These are phyloP conservation scores for Synanthedon myopaeformis DNA, from an alignment of 2,888 invertebrate species.

Conservation along the genomic window DNA sequence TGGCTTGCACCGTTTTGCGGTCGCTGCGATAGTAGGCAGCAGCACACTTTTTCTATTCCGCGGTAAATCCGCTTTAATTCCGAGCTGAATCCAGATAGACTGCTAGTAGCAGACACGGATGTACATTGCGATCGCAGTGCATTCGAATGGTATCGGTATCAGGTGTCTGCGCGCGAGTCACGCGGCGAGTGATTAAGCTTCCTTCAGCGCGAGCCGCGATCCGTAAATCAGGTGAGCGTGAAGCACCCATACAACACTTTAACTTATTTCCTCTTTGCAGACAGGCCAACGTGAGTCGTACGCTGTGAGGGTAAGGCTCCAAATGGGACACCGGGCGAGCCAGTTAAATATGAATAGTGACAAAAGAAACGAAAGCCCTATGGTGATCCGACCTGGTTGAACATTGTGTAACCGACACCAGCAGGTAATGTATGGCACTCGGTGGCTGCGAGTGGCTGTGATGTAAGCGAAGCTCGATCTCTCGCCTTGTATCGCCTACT, in stretches of 20 bases:
- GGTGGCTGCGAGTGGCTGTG: conserved; percentile 1
- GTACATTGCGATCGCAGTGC: not conserved
- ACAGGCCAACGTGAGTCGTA: not conserved
- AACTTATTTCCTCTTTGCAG: conserved; percentile 5
- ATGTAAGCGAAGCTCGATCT: not conserved
- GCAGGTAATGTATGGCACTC: conserved; percentile 3
- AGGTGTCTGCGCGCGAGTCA: not conserved
- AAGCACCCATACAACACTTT: conserved; percentile 12
- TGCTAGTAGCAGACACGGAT: too few relatives aligned
- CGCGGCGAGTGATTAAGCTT: not conserved
- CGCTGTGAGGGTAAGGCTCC: not conserved
- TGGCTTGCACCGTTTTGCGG: not conserved
- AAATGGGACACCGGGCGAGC: not conserved
- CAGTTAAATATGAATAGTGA: conserved; percentile 2
- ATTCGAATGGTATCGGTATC: not conserved
- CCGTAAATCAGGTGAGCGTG: conserved; percentile 14
- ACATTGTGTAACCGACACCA: conserved; percentile 3
- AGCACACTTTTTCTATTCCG: not conserved
- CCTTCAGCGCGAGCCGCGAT: conserved; percentile 4
- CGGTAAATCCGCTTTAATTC: too few relatives aligned
- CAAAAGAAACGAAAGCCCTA: conserved; percentile 2
- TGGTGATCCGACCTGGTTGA: not conserved
- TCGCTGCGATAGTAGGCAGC: not conserved
- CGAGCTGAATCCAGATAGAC: too few relatives aligned
- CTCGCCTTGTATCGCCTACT: too few relatives aligned